phyloP scores from a whole-genome alignment of 2,113 vertebrate genomes.

The Tachuris rubrigastra region DNA sequence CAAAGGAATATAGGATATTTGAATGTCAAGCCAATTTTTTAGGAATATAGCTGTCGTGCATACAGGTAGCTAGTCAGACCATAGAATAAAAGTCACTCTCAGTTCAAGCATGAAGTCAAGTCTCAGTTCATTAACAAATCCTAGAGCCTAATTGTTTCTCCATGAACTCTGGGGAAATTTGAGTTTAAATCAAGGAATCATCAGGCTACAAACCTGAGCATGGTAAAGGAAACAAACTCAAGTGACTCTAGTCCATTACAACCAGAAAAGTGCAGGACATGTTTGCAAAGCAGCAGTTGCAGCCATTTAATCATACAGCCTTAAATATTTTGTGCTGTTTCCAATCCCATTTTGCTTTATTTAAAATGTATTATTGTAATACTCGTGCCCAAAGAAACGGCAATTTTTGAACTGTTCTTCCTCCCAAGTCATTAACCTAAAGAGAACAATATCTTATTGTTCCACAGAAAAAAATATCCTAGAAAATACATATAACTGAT shows the following conservation, averaged over 20 bases:
- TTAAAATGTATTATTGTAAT: not conserved
- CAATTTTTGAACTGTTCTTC: not conserved
- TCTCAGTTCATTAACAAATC: not conserved
- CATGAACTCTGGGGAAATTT: not conserved
- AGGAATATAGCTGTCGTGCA: no score
- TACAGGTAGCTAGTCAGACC: not conserved
- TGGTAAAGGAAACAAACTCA: not conserved
- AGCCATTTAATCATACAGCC: not conserved
- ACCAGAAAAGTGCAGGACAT: not conserved
- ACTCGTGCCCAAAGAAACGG: not conserved
- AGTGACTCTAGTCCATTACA: not conserved
- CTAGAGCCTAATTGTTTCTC: not conserved
- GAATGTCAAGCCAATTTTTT: not conserved
- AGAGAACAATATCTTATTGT: not conserved
- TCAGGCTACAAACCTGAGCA: not conserved
- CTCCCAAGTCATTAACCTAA: not conserved
- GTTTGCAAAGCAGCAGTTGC: not conserved
- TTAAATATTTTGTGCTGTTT: not conserved
- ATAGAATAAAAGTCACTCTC: not conserved
- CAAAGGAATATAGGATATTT: not conserved
- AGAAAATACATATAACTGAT: not conserved
- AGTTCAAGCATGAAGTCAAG: not conserved
- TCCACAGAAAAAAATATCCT: not conserved
- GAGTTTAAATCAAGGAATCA: not conserved
- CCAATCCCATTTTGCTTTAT: not conserved